Conservation (phyloP, 2,888 invertebrate species). For the Apomyelois bistriatella region DNA sequence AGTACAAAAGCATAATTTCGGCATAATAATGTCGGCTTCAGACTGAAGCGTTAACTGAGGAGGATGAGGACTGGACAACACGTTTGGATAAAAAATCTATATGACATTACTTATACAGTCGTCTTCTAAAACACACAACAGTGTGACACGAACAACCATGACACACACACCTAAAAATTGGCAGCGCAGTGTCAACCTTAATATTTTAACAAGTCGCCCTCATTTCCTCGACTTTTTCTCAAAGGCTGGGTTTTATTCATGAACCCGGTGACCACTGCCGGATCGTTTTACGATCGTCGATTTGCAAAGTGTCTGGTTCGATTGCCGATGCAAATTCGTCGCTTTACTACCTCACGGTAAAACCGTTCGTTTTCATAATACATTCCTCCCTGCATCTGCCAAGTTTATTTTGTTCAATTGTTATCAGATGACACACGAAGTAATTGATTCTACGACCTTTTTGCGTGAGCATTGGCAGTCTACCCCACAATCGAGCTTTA, state of each 20-base stretch:
- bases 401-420: constrained; percentile 46
- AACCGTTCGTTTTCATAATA: constrained; percentile 59
- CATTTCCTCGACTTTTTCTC: constrained; percentile 25
- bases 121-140: no score
- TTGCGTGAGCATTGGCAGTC: constrained; percentile 21
- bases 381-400: constrained; percentile 47
- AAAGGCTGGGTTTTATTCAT: constrained; percentile 55
- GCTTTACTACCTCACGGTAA: constrained; percentile 61
- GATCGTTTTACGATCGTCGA: constrained; percentile 68
- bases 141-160: not conserved
- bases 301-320: constrained; percentile 62
- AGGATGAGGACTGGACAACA: no score
- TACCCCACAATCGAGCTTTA: constrained; percentile 15
- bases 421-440: constrained; percentile 39
- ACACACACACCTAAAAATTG: not conserved
- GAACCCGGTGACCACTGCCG: constrained; percentile 52
- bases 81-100: no score
- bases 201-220: constrained; percentile 35
- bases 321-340: constrained; percentile 62
- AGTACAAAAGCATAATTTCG: no score
- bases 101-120: no score
- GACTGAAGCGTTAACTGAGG: no score
- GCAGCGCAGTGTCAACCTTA: constrained; percentile 22
- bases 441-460: constrained; percentile 21
- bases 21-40: no score